phyloP scores from a whole-genome alignment of 2,113 vertebrate genomes.

The Symphodus melops region DNA sequence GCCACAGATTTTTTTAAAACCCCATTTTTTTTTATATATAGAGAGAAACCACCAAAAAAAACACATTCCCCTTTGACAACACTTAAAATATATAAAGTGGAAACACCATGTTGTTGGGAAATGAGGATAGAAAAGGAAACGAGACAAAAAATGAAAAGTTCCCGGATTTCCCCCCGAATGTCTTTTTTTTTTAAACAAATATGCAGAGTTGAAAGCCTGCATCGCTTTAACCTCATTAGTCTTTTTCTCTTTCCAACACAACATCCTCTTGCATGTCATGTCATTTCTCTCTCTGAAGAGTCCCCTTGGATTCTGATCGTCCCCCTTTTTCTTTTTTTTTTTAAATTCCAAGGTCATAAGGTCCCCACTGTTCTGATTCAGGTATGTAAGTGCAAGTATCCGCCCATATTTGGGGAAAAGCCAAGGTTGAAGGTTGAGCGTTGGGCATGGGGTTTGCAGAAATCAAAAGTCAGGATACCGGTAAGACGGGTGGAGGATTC shows the following conservation, averaged over 20 bases:
- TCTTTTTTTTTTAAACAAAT: conserved; percentile 88
- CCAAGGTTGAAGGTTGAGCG: conserved; percentile 85
- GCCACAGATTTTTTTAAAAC: conserved; percentile 87
- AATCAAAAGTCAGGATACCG: conserved; percentile 77
- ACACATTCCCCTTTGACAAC: conserved; percentile 96
- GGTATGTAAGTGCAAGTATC: conserved; percentile 88
- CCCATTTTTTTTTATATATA: conserved; percentile 61
- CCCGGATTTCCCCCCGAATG: conserved; percentile 87
- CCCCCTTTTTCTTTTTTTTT: conserved; percentile 71
- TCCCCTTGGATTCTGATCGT: conserved; percentile 84
- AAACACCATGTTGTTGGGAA: conserved; percentile 94
- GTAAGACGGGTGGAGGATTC: conserved; percentile 81
- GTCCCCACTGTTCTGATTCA: conserved; percentile 91
- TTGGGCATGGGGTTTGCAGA: conserved; percentile 81
- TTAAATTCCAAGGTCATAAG: conserved; percentile 87
- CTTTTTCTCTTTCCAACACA: conserved; percentile 80
- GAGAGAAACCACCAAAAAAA: conserved; percentile 76
- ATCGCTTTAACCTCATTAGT: conserved; percentile 92
- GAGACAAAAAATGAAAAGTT: conserved; percentile 83
- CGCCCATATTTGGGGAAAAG: conserved; percentile 84
- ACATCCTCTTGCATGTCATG: conserved; percentile 84
- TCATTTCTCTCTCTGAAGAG: conserved; percentile 63
- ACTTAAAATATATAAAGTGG: conserved; percentile 99
- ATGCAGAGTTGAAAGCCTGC: conserved; percentile 89
- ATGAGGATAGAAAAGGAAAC: conserved; percentile 86